A percentile compares a stretch with the other conserved stretches of the same genome.
Conservation (phyloP, 2,888 invertebrate genomes). For the Tetrapedia diversipes region DNA sequence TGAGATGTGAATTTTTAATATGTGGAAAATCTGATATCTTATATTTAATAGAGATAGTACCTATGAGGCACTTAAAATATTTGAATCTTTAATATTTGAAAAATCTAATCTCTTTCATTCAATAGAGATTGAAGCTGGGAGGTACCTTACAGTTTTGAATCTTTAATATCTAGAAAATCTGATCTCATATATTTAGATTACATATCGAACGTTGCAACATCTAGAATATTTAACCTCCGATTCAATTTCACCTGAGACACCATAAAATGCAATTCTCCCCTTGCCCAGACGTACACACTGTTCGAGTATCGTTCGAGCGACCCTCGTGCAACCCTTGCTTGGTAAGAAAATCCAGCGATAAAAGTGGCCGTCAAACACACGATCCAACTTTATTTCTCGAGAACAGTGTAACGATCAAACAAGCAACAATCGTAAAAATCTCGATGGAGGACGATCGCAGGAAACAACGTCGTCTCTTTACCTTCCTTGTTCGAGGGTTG, state of each 20-base stretch:
- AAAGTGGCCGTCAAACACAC: conserved; percentile 47
- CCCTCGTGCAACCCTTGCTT: conserved; percentile 15
- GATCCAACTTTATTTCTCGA: conserved; percentile 19
- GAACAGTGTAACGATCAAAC: conserved; percentile 29
- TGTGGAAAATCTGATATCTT: too few relatives aligned
- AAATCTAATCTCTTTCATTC: too few relatives aligned
- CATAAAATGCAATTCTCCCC: conserved; percentile 7
- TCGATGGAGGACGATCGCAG: neutral
- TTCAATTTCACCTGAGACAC: neutral
- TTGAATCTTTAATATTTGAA: too few relatives aligned
- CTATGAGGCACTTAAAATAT: too few relatives aligned
- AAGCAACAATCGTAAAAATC: conserved; percentile 30
- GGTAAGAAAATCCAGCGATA: conserved; percentile 29
- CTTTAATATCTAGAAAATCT: too few relatives aligned
- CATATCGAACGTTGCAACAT: too few relatives aligned
- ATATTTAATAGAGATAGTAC: too few relatives aligned
- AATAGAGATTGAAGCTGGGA: too few relatives aligned
- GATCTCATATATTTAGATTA: too few relatives aligned
- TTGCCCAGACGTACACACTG: conserved; percentile 19
- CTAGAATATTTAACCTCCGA: too few relatives aligned
- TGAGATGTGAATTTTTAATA: too few relatives aligned
- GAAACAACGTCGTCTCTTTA: neutral
- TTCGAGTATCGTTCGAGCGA: conserved; percentile 42
- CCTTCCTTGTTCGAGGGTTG: neutral
- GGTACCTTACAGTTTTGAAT: too few relatives aligned